Base-by-base conservation (phyloP, 2,113 vertebrate genomes). In the Ceyx margarethae region DNA sequence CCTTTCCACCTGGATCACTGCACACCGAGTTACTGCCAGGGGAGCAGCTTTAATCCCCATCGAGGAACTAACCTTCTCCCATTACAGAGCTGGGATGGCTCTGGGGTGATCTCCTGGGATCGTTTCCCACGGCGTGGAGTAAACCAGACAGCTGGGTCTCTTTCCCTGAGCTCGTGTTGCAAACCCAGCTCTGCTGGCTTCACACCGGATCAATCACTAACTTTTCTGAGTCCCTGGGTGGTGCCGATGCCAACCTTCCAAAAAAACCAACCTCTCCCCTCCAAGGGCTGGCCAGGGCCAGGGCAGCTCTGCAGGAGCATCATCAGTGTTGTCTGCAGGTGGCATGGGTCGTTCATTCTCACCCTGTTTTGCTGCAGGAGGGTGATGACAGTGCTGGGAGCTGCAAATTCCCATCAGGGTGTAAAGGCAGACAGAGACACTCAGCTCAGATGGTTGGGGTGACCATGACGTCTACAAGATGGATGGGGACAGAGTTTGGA, bases 391-490 rank as follows among this genome's bases (percentile, higher is more conserved):
- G 25, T 0, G 0, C n/a, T 31, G 48, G 53, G 50, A 76, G 67
- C 45, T 61, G 26, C 86, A 65, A 57, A 73, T 11, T 5, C 29
- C n/a, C n/a, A 1, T 7, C 2, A 2, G 11, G 17, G 17, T 7
- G 4, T 50, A 33, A 50, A 78, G 35, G 21, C 60, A 74, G 60
- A 40, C 7, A 5, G 12, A 51, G 65, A 13, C 77, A 31, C 11
- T 66, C 66, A 69, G 26, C 46, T 71, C 8, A 1, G 51, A 11
- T 1, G 8, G 20, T 65, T 0, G 0, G 14, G 29, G 7, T 25
- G 57, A 67, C 65, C 33, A 20, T 12, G 42, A 21, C 13, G 42
- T 21, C 42, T 66, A 22, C 10, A 21, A 66, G 64, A 66, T 45
- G 43, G 64, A 31, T 66, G 42, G 42, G 42, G 29, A 26, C 21